Base-by-base conservation (phyloP, 2,888 invertebrate species). In the Scaptomyza reducta region DNA sequence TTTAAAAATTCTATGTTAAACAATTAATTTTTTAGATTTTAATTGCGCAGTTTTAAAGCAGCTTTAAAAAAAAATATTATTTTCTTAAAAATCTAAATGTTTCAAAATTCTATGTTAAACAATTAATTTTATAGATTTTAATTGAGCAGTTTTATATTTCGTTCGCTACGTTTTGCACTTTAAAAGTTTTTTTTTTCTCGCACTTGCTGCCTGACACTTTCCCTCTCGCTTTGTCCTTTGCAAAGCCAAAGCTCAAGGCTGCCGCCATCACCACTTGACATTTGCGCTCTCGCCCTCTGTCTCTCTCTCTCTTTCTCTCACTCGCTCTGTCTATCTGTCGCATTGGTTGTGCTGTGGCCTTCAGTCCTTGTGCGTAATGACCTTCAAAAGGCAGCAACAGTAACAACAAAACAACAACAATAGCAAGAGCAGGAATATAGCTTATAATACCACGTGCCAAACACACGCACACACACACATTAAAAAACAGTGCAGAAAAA, bases 261-360 rank as follows among this genome's bases (percentile, higher is more conserved):
- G 58, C 18, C 76, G 76, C 72, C 82, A 69, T 73, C 70, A 79
- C 77, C 83, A 66, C 66, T 76, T 79, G 83, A 79, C 82, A 82
- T 79, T 79, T 75, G 51, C 44, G 49, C 22, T 53, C 29, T 50
- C 70, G 56, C 62, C 29, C 45, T 35, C 44, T 27, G 29, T 49
- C 50, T 16, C 7, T 16, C 14, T 1, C 38, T 16, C 46, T 27
- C 35, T 50, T 46, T 16, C 5, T 25, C 14, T 1, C 38, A 13
- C 33, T 46, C 38, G 1, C 22, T 22, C 22, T 22, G 22, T 22
- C 22, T 22, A 22, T 13, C 31, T 10, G 31, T 31, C 10, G 9
- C 31, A 10, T 3, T 25, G 33, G 59, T 11, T 27, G 13, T 31
- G 47, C 27, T 50, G 45, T 62, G 75, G 76, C 76, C 77, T 76